These are phyloP conservation scores for Oncorhynchus keta DNA, from an alignment of 2,113 vertebrate genomes.

Conservation along the genomic window DNA sequence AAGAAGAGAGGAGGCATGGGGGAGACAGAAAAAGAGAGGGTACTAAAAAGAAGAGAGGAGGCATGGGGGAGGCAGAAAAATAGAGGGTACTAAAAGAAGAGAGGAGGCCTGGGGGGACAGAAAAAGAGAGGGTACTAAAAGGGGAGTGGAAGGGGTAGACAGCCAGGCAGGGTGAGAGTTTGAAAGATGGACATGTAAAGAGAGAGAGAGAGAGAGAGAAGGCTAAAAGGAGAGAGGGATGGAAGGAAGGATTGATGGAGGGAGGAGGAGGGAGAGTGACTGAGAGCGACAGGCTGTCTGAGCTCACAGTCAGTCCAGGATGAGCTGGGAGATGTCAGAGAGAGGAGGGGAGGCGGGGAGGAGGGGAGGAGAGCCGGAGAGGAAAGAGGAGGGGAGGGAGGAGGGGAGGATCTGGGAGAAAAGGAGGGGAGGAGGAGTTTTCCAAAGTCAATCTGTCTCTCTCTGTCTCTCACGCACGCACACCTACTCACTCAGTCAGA, in stretches of 20 bases:
- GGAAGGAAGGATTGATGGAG: slow-evolving; percentile 31
- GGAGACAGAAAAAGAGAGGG: too few species aligned
- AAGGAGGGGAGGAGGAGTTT: neutral
- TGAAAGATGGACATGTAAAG: slow-evolving; percentile 17
- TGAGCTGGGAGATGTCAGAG: slow-evolving; percentile 15
- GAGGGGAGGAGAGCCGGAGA: neutral
- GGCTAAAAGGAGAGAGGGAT: slow-evolving; percentile 16
- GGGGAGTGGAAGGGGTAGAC: slow-evolving; percentile 21
- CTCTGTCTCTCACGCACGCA: neutral
- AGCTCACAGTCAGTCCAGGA: slow-evolving; percentile 1
- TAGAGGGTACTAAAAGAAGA: too few species aligned
- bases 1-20: neutral
- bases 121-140: too few species aligned
- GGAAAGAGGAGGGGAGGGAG: neutral
- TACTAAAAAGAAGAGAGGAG: too few species aligned
- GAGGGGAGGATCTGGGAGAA: too few species aligned
- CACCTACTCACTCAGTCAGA: too few species aligned
- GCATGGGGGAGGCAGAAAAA: too few species aligned
- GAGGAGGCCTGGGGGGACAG: too few species aligned
- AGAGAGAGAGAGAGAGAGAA: slow-evolving; percentile 38
- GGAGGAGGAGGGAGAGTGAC: neutral
- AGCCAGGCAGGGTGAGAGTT: slow-evolving; percentile 4
- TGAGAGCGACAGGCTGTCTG: neutral
- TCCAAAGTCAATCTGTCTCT: neutral
- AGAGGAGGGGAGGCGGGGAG: neutral